Base-by-base conservation (phyloP, 2,888 invertebrate genomes). In the Cephus sareptanus region DNA sequence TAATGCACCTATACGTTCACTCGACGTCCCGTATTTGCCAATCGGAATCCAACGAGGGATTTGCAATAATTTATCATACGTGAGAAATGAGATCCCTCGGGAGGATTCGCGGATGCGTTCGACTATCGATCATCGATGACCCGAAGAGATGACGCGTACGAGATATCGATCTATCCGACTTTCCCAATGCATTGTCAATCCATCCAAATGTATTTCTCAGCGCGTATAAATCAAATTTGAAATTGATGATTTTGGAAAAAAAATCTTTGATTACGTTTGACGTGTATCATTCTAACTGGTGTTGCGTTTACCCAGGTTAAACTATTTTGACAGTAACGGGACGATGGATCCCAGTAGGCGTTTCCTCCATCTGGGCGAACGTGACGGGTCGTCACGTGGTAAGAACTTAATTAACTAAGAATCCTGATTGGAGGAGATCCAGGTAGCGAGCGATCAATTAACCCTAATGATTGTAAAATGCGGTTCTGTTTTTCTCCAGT, bases 361-460 rank as follows among this genome's bases (percentile, higher is more conserved):
- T 56, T 56, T 56, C 2, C 56, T 23, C 56, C 2, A 23, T 9
- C 56, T 23, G 23, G 9, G 23, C 23, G 56, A 56, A 9, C 9
- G 56, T 9, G 56, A 56, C 56, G 56, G 23, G 56, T 56, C 56
- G 56, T 56, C 56, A 23, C 56, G 23, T 56, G 56, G 23, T 23
- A 33, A 71, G 71, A 71, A 9, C 71, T 77, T 40, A 56, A 75
- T 75, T 74, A 69, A 76, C 74, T 75, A 81, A 76, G 81, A 82
- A 83, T 81, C 75, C 23, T 77, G 76, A 81, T 81, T 79, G 77
- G 76, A 79, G 79, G 80, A 76, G 73, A 71, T 71, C 33, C 31
- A 71, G 71, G 31, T 71, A 71, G 30, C 76, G 77, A 79, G 79
- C 30, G 74, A 75, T 81, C 80, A 78, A 85, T 84, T 80, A 82